Conservation (phyloP, 2,888 invertebrate genomes). For the Beris morrisii region DNA sequence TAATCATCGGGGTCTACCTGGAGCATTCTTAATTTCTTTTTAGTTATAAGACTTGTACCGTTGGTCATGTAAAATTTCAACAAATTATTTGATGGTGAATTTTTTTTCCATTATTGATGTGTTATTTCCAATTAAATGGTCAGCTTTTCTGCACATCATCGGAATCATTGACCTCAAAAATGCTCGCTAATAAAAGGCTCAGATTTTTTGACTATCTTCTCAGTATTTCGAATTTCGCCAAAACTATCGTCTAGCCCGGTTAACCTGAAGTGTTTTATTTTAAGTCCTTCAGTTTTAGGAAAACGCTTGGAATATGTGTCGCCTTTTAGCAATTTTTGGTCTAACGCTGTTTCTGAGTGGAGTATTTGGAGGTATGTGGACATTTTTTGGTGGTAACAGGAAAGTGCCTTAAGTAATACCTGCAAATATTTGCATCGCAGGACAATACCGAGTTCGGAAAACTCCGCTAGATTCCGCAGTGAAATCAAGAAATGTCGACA, state of each 20-base stretch:
- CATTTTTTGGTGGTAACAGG: background rate
- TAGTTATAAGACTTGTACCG: too few relatives aligned
- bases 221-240: constrained; percentile 17
- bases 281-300: background rate
- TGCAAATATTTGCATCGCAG: background rate
- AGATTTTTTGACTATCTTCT: constrained; percentile 1
- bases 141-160: constrained; percentile 24
- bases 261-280: background rate
- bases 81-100: too few relatives aligned
- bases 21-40: too few relatives aligned
- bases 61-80: too few relatives aligned
- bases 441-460: constrained; percentile 1
- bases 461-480: background rate
- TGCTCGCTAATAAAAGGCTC: constrained; percentile 26
- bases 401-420: constrained; percentile 1
- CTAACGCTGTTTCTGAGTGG: background rate
- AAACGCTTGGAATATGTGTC: background rate
- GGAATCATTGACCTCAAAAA: constrained; percentile 24
- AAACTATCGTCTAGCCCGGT: background rate
- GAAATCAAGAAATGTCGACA: background rate
- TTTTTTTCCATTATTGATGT: too few relatives aligned
- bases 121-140: constrained; percentile 14
- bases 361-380: constrained; percentile 9
- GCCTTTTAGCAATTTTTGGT: background rate
- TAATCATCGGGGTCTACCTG: too few relatives aligned